phyloP scores from a whole-genome alignment of 2,113 vertebrate genomes.

The Neolamprologus caudopunctatus region DNA sequence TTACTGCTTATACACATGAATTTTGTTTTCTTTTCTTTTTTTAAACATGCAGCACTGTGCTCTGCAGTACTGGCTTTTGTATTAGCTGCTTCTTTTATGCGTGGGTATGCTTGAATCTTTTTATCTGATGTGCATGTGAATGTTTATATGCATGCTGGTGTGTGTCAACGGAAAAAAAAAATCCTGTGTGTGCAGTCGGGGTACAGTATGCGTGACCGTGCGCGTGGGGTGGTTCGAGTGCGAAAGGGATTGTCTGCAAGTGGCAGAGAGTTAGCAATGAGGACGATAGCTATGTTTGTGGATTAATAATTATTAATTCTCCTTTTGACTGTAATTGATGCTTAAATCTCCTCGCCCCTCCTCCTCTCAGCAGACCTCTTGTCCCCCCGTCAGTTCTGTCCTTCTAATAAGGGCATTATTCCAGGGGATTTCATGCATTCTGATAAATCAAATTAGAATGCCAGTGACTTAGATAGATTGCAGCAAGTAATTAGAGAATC shows the following conservation, averaged over 20 bases:
- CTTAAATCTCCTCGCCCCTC: slow-evolving; percentile 64
- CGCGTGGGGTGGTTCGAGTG: neutral
- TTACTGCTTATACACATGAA: neutral
- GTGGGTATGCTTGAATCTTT: neutral
- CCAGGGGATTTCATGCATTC: slow-evolving; percentile 68
- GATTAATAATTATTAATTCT: slow-evolving; percentile 75
- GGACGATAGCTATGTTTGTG: slow-evolving; percentile 49
- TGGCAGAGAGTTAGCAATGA: slow-evolving; percentile 3
- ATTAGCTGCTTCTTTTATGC: neutral
- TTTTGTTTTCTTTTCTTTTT: neutral
- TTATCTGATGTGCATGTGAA: neutral
- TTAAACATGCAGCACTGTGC: neutral
- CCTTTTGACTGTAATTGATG: slow-evolving; percentile 75
- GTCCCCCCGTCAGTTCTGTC: slow-evolving; percentile 64
- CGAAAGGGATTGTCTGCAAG: slow-evolving; percentile 11
- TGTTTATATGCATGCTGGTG: neutral
- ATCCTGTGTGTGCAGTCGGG: neutral
- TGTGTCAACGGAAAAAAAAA: neutral
- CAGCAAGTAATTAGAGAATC: slow-evolving; percentile 75
- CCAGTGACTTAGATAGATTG: slow-evolving; percentile 74
- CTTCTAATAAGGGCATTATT: slow-evolving; percentile 76
- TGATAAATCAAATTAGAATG: slow-evolving; percentile 80
- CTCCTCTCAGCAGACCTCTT: slow-evolving; percentile 60
- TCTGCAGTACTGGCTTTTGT: neutral
- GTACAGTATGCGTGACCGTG: neutral